Base-by-base conservation (phyloP, 2,113 vertebrate species). In the Hydrolagus affinis region DNA sequence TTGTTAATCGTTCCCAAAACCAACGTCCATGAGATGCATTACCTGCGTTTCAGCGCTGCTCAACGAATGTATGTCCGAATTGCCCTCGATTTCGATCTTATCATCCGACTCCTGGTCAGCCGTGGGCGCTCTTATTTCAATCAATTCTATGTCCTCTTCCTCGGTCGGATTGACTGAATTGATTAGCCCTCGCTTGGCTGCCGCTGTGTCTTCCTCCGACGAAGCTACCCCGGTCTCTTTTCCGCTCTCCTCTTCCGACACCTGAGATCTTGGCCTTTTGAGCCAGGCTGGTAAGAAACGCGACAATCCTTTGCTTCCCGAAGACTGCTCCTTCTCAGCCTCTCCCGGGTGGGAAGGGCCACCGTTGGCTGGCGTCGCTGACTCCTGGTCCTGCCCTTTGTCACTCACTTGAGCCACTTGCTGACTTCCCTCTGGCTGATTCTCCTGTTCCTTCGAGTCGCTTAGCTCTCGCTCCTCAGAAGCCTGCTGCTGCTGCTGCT, bases 31-130 rank as follows among this genome's bases (percentile, higher is more conserved):
- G 10, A 23, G 17, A 74, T 7, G 28, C 14, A 90, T 92, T 89
- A 99, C 98, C 97, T 98, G 95, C 74, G 94, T 97, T 89, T 99
- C 97, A 0, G 93, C 91, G 30, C 97, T 98, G 93, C 96, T 98
- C 85, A 98, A 87, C 14, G 98, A 99, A 90, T 97, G 96, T 88
- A 95, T 95, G 89, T 99, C 98, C 73, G 95, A 89, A 0, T 95
- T 96, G 0, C 94, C 92, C 87, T 98, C 97, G 0, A 95, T 97
- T 86, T 95, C 94, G 3, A 89, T 87, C 87, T 93, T 95, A 86
- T 98, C 94, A 87, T 98, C 98, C 0, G 96, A 96, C 86, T 99
- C 98, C 0, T 96, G 97, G 91, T 96, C 97, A 72, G 97, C 98
- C 60, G 98, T 99, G 0, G 97, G 98, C 6, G 98, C 98, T 92